A percentile compares a stretch with the other conserved stretches of the same genome.
Evolutionary conservation across 2,797 vertebrate genomes (phyloP).

Genomic region (Erpetoichthys calabaricus): DNA sequence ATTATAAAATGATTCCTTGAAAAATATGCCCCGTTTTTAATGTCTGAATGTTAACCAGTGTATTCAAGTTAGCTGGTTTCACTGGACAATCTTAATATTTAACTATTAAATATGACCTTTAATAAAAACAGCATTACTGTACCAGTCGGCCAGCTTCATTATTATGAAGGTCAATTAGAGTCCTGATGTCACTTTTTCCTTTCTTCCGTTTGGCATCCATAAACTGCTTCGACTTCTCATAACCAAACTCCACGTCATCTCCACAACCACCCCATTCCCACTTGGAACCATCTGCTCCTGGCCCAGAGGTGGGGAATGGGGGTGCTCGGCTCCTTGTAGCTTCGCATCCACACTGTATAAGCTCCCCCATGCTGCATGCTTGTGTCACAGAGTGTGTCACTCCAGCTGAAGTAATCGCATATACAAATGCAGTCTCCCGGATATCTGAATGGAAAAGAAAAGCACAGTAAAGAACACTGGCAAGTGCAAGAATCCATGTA

Average conservation of each 20-base stretch:
- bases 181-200: constrained; percentile 88
- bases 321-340: constrained; percentile 67
- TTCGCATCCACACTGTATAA: constrained; percentile 88
- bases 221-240: constrained; percentile 92
- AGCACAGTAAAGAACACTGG: background rate
- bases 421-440: constrained; percentile 91
- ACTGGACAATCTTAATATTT: too few relatives aligned
- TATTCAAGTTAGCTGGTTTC: too few relatives aligned
- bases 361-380: constrained; percentile 95
- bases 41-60: too few relatives aligned
- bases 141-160: constrained; percentile 94
- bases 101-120: too few relatives aligned
- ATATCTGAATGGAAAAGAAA: constrained; percentile 56
- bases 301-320: constrained; percentile 38
- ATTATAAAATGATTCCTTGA: too few relatives aligned
- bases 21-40: too few relatives aligned
- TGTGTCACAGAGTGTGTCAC: constrained; percentile 92
- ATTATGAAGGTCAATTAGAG: constrained; percentile 88
- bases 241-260: constrained; percentile 90
- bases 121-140: constrained; percentile 20
- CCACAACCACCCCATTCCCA: constrained; percentile 98
- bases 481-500: too few relatives aligned
- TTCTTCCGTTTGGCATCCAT: constrained; percentile 87
- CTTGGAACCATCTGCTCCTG: constrained; percentile 56
- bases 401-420: constrained; percentile 83